Base-by-base conservation (phyloP, 1,140 invertebrate species). In the Lordiphosa stackelbergi region DNA sequence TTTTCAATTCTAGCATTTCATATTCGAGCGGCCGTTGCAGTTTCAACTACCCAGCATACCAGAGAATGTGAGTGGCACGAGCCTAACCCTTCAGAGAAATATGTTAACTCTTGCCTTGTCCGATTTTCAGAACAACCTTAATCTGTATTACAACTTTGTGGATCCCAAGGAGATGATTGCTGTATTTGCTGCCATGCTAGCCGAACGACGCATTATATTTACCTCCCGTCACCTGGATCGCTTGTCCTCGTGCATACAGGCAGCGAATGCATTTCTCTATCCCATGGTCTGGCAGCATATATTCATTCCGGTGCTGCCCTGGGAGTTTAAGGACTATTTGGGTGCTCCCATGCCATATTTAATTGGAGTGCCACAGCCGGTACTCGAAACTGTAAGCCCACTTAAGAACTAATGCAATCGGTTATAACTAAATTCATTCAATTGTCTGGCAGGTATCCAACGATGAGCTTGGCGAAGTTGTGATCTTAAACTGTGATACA, bases 221-320 rank as follows among this genome's bases (percentile, higher is more conserved):
- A 95, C 93, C 4, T 98, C 96, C 0, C 93, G 93, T 61, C 94
- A 93, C 86, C 89, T 97, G 53, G 95, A 94, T 70, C 90, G 95
- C 55, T 89, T 99, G 38, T 96, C 95, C 62, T 95, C 96, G 1
- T 97, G 97, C 84, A 95, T 98, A 11, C 96, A 98, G 88, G 96
- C 97, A 4, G 95, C 96, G 5, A 97, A 97, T 86, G 92, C 95
- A 55, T 91, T 98, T 28, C 92, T 99, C 24, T 98, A 98, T 89
- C 97, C 97, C 4, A 98, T 99, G 96, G 93, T 94, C 68, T 99
- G 97, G 97, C 97, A 99, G 88, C 96, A 98, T 83, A 96, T 99
- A 79, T 98, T 96, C 85, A 98, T 99, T 88, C 97, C 97, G 24
- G 93, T 98, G 63, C 87, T 99, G 62, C 97, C 97, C 11, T 90